These are phyloP conservation scores for Diarsia dahlii DNA, from an alignment of 2,888 invertebrate species.

Conservation along the genomic window DNA sequence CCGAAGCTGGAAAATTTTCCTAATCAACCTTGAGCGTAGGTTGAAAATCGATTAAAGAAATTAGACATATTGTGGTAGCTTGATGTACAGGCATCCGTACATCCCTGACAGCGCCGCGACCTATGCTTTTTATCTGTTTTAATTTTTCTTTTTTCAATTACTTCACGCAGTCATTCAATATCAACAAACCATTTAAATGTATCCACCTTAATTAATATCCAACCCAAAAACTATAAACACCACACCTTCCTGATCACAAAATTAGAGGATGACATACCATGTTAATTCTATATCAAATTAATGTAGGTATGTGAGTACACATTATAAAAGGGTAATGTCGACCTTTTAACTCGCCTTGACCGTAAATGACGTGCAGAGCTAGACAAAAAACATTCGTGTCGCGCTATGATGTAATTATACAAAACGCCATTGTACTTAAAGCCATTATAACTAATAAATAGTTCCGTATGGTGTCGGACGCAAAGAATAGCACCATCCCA, in stretches of 20 bases:
- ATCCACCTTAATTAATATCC: slow-evolving; percentile 19
- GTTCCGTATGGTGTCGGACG: too few species aligned
- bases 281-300: slow-evolving; percentile 25
- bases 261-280: slow-evolving; percentile 49
- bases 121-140: not conserved
- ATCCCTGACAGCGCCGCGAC: not conserved
- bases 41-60: too few species aligned
- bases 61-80: too few species aligned
- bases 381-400: slow-evolving; percentile 59
- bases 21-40: too few species aligned
- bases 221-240: slow-evolving; percentile 40
- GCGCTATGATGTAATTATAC: slow-evolving; percentile 58
- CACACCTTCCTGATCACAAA: slow-evolving; percentile 49
- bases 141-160: not conserved
- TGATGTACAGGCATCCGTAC: too few species aligned
- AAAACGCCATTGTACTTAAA: slow-evolving; percentile 50
- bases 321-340: slow-evolving; percentile 46
- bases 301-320: slow-evolving; percentile 37
- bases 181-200: slow-evolving; percentile 13
- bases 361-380: slow-evolving; percentile 51
- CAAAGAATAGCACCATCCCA: too few species aligned
- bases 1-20: too few species aligned
- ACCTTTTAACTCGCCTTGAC: slow-evolving; percentile 59
- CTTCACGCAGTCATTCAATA: slow-evolving; percentile 5
- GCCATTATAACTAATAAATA: slow-evolving; percentile 54